These are phyloP conservation scores for Hoplostethus atlanticus DNA, from an alignment of 2,797 vertebrate genomes.

Conservation along the genomic window DNA sequence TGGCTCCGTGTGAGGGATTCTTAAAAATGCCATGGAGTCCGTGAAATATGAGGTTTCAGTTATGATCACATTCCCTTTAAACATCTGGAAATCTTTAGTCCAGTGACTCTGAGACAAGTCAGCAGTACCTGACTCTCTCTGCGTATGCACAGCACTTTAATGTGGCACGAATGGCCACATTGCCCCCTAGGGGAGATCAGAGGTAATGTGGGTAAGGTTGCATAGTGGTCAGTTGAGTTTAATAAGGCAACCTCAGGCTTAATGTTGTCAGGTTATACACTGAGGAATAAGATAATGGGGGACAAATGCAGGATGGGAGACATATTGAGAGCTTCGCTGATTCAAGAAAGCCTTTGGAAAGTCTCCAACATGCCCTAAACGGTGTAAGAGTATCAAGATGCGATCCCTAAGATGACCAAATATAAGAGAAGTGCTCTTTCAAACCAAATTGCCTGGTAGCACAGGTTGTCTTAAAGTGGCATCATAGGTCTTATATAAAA, in stretches of 20 bases:
- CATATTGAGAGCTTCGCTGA: neutral
- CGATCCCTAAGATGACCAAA: conserved; percentile 64
- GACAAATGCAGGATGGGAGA: neutral
- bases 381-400: conserved; percentile 3
- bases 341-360: conserved; percentile 8
- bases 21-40: neutral
- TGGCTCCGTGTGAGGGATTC: conserved; percentile 10
- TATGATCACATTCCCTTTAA: conserved; percentile 67
- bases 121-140: conserved; percentile 23
- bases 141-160: conserved; percentile 67
- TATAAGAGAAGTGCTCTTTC: conserved; percentile 69
- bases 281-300: neutral
- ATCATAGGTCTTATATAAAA: conserved; percentile 34
- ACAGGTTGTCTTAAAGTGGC: conserved; percentile 57
- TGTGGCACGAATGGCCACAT: conserved; percentile 39
- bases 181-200: conserved; percentile 57
- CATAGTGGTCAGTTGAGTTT: conserved; percentile 16
- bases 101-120: neutral
- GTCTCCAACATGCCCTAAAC: conserved; percentile 15
- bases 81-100: conserved; percentile 43
- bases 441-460: conserved; percentile 45
- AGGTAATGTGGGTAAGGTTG: conserved; percentile 47
- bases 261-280: conserved; percentile 27
- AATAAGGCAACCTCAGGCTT: conserved; percentile 25
- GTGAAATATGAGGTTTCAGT: conserved; percentile 30